Evolutionary conservation across 2,797 vertebrate species (phyloP), one percentile per base, ranked within the genome.

Genomic region (Hirundo rustica): DNA sequence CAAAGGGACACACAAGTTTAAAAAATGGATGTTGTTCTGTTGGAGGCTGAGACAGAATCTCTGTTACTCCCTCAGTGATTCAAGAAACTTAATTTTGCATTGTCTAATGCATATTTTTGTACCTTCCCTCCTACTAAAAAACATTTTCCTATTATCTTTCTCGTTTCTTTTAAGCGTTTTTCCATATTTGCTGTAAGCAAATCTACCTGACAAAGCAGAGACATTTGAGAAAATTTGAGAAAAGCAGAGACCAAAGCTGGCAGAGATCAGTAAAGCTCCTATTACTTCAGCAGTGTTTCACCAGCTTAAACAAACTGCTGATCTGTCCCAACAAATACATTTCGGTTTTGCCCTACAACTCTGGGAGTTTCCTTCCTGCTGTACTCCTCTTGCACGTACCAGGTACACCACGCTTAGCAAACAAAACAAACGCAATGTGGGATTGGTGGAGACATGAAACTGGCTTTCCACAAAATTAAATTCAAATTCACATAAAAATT

Each of bases 401-500:
- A 67, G 51, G 55, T 73, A 71, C 19, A 60, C 51, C 47, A 27
- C 2, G 64, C 85, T 92, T 20, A 75, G 90, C 83, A 93, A 95
- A 93, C 72, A 91, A 94, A 93, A 83, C 80, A 95, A 91, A 76
- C 10, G 72, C 66, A 95, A 92, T 34, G 60, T 0, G 1, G 91
- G 92, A 96, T 95, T 21, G 1, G 94, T 85, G 92, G 48, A 96
- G 95, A 96, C 93, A 94, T 47, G 96, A 95, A 97, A 77, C 92
- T 29, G 85, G 75, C 86, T 95, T 92, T 95, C 95, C 92, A 95
- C 94, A 96, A 96, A 96, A 97, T 97, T 96, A 97, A 97, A 96
- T 95, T 96, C 94, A 96, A 96, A 97, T 97, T 94, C 95, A 96
- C 94, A 90, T 95, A 95, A 96, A 91, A 96, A 96, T 96, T 95